Base-by-base conservation (phyloP, 2,113 vertebrate genomes). In the Stigmatopora argus region DNA sequence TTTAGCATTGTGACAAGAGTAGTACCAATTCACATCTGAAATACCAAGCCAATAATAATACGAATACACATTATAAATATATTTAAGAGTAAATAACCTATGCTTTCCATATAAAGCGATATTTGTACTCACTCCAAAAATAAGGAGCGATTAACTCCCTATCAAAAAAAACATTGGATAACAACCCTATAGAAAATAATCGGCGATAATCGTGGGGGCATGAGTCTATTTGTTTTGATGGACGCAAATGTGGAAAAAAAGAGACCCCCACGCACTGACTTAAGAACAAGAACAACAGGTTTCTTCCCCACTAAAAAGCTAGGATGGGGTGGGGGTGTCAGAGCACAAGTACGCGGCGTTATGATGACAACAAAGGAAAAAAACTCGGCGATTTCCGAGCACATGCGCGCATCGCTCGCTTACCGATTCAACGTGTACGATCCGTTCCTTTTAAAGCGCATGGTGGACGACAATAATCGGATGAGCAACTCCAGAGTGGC, bases 381-480 rank as follows among this genome's bases (percentile, higher is more conserved):
- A 31, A 31, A 31, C 26, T 31, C n/a, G n/a, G n/a, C n/a, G n/a
- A 38, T 38, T 38, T 38, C 38, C 9, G n/a, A 73, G 35, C 5
- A 41, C 62, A 34, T 19, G 48, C 62, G 64, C 21, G 57, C 66
- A 80, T 21, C 34, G 35, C 48, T 83, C 74, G 12, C 60, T 84
- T 78, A 89, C 88, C 88, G 76, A 85, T 87, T 87, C 6, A 89
- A 73, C 52, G 88, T 89, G 67, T 89, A 89, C 64, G 88, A 89
- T 4, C 86, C 88, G 80, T 89, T 89, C 75, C 88, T 64, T 67
- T 88, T 88, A 60, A 89, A 89, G 83, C 88, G 86, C 88, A 89
- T 89, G 80, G 84, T 88, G 82, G 83, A 86, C 78, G 83, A 83
- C 68, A 89, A 83, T 74, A 89, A 86, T 72, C 88, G 86, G 78